phyloP scores from a whole-genome alignment of 2,888 invertebrate species.

The Nebria salina region DNA sequence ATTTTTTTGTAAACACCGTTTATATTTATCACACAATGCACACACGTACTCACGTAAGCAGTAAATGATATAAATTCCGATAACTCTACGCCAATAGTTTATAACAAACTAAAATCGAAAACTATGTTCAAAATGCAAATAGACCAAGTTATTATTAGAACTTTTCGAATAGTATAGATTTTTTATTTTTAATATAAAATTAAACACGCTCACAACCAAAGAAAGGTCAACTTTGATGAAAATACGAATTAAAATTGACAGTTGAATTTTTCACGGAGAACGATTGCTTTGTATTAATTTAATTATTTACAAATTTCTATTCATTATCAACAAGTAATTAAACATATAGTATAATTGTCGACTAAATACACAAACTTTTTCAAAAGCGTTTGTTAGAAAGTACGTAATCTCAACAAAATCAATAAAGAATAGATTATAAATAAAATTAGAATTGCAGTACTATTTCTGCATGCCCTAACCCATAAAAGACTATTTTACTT shows the following conservation, averaged over 20 bases:
- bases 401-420: constrained; percentile 36
- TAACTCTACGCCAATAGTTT: constrained; percentile 33
- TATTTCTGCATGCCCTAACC: neutral
- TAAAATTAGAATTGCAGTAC: neutral
- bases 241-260: constrained; percentile 26
- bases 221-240: constrained; percentile 35
- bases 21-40: constrained; percentile 2
- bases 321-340: constrained; percentile 12
- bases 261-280: constrained; percentile 4
- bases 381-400: constrained; percentile 15
- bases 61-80: constrained; percentile 31
- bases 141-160: neutral
- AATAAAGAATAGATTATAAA: constrained; percentile 42
- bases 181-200: constrained; percentile 11
- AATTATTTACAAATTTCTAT: neutral
- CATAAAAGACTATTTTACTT: neutral
- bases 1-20: constrained; percentile 34
- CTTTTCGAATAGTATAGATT: constrained; percentile 10
- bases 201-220: constrained; percentile 37
- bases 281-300: neutral
- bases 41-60: constrained; percentile 40
- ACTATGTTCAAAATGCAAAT: neutral
- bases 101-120: constrained; percentile 6
- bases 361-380: neutral
- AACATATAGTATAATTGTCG: neutral